Conservation (phyloP, 2,113 vertebrate genomes). For the Cryptotis parvus region DNA sequence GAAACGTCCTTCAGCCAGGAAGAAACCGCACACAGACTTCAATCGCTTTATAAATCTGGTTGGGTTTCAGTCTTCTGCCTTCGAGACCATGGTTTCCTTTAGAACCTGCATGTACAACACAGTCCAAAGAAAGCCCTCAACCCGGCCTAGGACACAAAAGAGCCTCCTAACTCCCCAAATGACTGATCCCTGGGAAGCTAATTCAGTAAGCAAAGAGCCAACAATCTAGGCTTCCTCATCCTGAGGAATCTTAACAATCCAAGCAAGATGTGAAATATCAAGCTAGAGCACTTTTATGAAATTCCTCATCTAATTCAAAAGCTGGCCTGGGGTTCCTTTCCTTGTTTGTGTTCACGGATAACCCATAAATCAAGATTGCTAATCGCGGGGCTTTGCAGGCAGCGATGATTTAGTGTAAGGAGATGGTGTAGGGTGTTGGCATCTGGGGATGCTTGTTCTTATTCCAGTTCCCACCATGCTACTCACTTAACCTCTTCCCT, state of each 20-base stretch:
- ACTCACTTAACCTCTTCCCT: background rate
- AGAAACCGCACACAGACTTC: constrained; percentile 36
- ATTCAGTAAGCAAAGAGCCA: background rate
- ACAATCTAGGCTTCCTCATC: background rate
- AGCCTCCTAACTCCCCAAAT: background rate
- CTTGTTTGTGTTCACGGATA: constrained; percentile 43
- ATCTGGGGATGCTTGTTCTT: background rate
- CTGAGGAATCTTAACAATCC: constrained; percentile 50
- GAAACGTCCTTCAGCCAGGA: constrained; percentile 8
- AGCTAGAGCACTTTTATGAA: constrained; percentile 44
- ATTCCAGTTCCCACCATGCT: background rate
- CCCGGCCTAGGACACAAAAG: background rate
- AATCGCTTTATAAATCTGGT: constrained; percentile 19
- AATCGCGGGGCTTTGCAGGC: constrained; percentile 6
- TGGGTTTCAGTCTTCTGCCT: constrained; percentile 39
- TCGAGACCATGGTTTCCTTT: constrained; percentile 31
- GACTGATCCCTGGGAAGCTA: constrained; percentile 30
- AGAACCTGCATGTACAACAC: background rate
- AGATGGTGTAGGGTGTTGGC: background rate
- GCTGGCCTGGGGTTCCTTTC: background rate
- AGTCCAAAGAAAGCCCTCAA: constrained; percentile 17
- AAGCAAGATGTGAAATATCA: constrained; percentile 63
- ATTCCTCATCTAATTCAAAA: constrained; percentile 54
- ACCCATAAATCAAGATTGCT: constrained; percentile 19
- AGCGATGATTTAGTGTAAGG: background rate